Evolutionary conservation across 1,140 invertebrate genomes (phyloP).

Genomic region (Elymnias hypermnestra): DNA sequence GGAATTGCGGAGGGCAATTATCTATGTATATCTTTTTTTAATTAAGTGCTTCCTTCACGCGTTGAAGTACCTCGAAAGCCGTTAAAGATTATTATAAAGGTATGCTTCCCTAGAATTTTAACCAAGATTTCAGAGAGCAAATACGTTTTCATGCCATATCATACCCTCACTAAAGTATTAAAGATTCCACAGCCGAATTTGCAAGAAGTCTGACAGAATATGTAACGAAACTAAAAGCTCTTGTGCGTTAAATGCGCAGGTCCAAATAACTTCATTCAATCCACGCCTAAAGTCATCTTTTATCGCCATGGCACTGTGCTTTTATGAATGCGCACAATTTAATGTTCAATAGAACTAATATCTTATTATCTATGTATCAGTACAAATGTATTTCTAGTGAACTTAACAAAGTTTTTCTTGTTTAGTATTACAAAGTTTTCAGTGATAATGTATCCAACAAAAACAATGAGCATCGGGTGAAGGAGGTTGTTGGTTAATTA

Average conservation of each 20-base stretch:
- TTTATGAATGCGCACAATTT: conserved; percentile 16
- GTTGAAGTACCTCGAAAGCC: too few relatives aligned
- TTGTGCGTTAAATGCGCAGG: conserved; percentile 50
- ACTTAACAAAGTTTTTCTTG: neutral
- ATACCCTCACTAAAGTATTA: too few relatives aligned
- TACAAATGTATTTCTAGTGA: neutral
- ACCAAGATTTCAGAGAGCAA: too few relatives aligned
- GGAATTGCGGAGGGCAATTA: too few relatives aligned
- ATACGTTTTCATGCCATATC: too few relatives aligned
- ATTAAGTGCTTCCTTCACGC: too few relatives aligned
- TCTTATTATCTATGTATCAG: conserved; percentile 5
- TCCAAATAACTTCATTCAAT: conserved; percentile 66
- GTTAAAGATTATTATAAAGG: too few relatives aligned
- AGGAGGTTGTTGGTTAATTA: conserved; percentile 25
- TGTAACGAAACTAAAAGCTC: neutral
- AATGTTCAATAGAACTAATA: conserved; percentile 17
- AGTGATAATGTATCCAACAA: conserved; percentile 13
- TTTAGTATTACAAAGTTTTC: neutral
- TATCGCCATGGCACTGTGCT: conserved; percentile 33
- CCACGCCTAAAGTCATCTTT: conserved; percentile 48
- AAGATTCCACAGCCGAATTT: neutral
- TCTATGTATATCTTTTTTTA: too few relatives aligned
- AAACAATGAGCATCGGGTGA: conserved; percentile 15
- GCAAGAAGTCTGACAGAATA: neutral
- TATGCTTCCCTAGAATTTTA: too few relatives aligned